Percentiles rank a stretch among this genome's conserved stretches.
These are phyloP conservation scores for Clivina fossor DNA, from an alignment of 2,888 invertebrate species.

Conservation along the genomic window DNA sequence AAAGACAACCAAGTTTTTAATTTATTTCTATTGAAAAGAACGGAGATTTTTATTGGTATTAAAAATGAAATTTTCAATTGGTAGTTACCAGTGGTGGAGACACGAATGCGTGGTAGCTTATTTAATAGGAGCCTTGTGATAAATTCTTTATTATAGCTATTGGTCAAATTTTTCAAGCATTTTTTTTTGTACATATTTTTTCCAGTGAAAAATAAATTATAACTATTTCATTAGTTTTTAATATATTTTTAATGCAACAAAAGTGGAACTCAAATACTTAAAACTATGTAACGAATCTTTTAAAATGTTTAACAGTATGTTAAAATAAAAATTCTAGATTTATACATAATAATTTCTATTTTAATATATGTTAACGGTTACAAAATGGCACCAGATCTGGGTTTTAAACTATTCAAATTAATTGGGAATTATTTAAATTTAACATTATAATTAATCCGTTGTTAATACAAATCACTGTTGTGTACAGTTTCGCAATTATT, in stretches of 20 bases:
- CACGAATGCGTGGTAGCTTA: conserved; percentile 29
- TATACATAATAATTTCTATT: no score
- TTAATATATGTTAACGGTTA: no score
- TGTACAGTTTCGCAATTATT: conserved; percentile 31
- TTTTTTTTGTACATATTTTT: conserved; percentile 32
- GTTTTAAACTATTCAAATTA: no score
- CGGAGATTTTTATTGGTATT: conserved; percentile 10
- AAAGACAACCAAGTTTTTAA: conserved; percentile 30
- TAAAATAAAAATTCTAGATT: no score
- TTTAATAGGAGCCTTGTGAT: conserved; percentile 33
- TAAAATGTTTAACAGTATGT: no score
- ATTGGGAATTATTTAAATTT: conserved; percentile 12
- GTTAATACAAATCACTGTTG: conserved; percentile 23
- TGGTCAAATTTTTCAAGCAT: conserved; percentile 29
- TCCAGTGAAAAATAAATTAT: conserved; percentile 27
- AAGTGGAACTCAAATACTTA: conserved; percentile 20
- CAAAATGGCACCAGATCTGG: no score
- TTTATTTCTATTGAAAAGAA: no score
- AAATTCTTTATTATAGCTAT: conserved; percentile 31
- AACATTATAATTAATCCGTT: conserved; percentile 5
- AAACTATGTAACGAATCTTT: no score
- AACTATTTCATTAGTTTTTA: conserved; percentile 23
- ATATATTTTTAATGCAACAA: conserved; percentile 20
- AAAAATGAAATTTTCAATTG: conserved; percentile 12
- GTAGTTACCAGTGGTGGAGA: conserved; percentile 25